Conservation (phyloP, 92 coral and sea anemone genomes). For the Palythoa caribaeorum region DNA sequence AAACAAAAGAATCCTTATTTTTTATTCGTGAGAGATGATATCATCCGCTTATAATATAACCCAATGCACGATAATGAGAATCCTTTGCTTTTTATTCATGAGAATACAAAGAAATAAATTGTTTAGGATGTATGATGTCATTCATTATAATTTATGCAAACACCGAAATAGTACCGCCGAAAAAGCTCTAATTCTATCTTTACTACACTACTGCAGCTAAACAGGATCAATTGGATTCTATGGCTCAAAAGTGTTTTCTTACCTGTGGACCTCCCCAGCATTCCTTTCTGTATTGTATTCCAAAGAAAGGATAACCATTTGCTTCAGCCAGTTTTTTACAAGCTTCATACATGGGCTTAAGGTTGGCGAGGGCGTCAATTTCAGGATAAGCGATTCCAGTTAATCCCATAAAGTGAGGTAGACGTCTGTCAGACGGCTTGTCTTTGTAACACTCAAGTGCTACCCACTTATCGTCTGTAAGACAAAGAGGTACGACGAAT, state of each 20-base stretch:
- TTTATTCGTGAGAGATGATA: no score
- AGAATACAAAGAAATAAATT: no score
- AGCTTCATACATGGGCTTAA: constrained; percentile 40
- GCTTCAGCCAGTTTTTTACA: constrained; percentile 35
- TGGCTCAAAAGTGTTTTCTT: neutral
- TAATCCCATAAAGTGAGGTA: constrained; percentile 1
- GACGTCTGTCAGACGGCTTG: neutral
- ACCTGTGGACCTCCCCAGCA: constrained; percentile 51
- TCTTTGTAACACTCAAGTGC: constrained; percentile 38
- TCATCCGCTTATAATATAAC: no score
- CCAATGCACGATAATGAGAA: no score
- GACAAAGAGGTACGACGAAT: neutral
- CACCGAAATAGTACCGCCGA: no score
- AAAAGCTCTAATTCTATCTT: no score
- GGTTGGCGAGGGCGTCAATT: constrained; percentile 45
- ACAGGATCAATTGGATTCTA: no score
- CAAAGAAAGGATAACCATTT: constrained; percentile 40
- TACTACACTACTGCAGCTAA: no score
- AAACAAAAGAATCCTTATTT: no score
- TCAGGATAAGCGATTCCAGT: constrained; percentile 38
- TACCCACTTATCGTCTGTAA: constrained; percentile 25
- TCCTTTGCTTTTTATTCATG: no score
- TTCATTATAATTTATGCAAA: no score
- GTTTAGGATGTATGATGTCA: no score
- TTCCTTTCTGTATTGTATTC: constrained; percentile 29